These are phyloP conservation scores for Eilema sororculum DNA, from an alignment of 2,888 invertebrate genomes.

Conservation along the genomic window DNA sequence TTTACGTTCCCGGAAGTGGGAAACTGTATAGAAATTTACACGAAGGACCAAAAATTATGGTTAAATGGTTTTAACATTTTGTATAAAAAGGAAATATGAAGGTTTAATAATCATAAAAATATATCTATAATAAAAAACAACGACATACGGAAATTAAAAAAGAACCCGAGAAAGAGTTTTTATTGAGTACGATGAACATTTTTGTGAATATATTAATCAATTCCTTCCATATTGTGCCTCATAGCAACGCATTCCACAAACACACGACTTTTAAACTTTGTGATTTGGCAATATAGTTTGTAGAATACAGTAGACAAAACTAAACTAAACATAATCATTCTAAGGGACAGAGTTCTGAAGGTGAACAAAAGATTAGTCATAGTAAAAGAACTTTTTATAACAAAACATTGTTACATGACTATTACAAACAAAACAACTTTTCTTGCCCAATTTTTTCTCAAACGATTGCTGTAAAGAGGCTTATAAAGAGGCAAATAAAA, in stretches of 20 bases:
- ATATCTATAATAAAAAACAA: not conserved
- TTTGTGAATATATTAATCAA: not conserved
- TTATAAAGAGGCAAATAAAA: not conserved
- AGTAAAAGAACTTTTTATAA: too few relatives aligned
- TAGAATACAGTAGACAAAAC: not conserved
- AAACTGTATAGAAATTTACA: not conserved
- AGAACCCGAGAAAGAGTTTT: not conserved
- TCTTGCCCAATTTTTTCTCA: not conserved
- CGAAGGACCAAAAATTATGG: not conserved
- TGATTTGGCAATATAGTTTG: not conserved
- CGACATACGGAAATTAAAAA: not conserved
- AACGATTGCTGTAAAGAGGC: not conserved
- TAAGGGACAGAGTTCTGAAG: not conserved
- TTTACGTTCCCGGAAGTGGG: not conserved
- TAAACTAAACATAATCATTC: not conserved
- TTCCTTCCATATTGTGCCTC: not conserved
- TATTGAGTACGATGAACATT: not conserved
- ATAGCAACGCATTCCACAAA: not conserved
- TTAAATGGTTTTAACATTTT: not conserved
- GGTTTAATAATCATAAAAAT: not conserved
- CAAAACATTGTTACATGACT: too few relatives aligned
- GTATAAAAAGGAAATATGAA: not conserved
- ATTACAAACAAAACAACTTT: not conserved
- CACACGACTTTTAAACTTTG: not conserved
- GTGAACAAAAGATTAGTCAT: not conserved